Evolutionary conservation across 2,113 vertebrate species (phyloP), one percentile per base, ranked within the genome.

Genomic region (Vidua macroura): DNA sequence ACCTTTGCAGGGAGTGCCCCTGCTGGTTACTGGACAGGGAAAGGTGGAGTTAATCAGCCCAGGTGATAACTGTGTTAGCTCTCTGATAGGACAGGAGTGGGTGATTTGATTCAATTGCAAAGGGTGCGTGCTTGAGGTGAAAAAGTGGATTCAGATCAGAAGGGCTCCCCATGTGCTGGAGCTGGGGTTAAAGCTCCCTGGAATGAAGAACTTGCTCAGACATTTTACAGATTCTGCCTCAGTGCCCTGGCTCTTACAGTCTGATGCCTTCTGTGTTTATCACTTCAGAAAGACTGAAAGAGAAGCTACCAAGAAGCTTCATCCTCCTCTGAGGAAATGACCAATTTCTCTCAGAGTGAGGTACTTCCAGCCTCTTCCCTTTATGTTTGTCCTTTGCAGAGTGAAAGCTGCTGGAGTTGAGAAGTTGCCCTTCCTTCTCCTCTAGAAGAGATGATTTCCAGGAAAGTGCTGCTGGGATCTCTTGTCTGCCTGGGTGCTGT

Each of bases 241-340:
- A 10, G 28, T 5, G 6, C 10, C 16, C 10, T 28, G 55, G 8
- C 48, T 67, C 18, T 27, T 37, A 11, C 10, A 12, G 2, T 4
- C 33, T 18, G 7, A 5, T 9, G 5, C 27, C 11, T 79, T 52
- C 44, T 0, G 0, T 1, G 1, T n/a, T 60, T 13, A n/a, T 35
- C 8, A 2, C 28, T 24, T 43, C 41, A 63, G 48, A 37, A 33
- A 35, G 18, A 12, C 4, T 6, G 15, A 66, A 64, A 55, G 25
- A 21, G 5, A 44, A 90, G 33, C 37, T 37, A 17, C 20, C 10
- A 3, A 31, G 25, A 27, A 60, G 2, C 31, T 25, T 53, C 17
- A 2, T 49, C 39, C 11, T 83, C 18, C 37, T 63, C 5, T 30
- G 39, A 67, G 13, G 20, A 70, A 86, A 37, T 9, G 8, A 58